Percentiles rank a stretch among this genome's conserved stretches.
phyloP scores from a whole-genome alignment of 2,888 invertebrate genomes.

The Drosophila macrothrix region DNA sequence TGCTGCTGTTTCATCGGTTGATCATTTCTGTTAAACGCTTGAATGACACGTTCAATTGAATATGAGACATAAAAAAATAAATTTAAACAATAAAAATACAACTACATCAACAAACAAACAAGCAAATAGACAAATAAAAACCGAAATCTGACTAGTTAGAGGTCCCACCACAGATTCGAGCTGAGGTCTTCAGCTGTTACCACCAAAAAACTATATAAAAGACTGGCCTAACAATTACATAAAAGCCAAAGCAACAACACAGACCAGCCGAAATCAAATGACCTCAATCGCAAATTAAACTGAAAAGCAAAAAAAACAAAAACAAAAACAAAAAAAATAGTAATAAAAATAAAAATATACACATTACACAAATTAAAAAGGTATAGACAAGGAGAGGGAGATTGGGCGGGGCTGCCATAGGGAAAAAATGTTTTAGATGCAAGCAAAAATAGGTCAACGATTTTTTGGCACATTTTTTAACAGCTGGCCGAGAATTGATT shows the following conservation, averaged over 20 bases:
- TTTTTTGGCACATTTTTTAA: constrained; percentile 25
- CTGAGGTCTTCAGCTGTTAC: constrained; percentile 43
- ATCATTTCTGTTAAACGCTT: constrained; percentile 60
- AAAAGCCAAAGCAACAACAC: constrained; percentile 44
- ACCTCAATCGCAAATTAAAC: constrained; percentile 77
- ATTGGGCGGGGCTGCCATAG: background rate
- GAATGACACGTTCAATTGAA: constrained; percentile 79
- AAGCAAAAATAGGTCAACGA: constrained; percentile 38
- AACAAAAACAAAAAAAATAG: constrained; percentile 40
- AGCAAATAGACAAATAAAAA: constrained; percentile 43
- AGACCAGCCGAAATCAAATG: constrained; percentile 66
- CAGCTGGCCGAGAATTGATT: constrained; percentile 21
- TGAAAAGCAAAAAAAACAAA: constrained; percentile 45
- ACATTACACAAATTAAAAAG: background rate
- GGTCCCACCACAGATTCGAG: constrained; percentile 29
- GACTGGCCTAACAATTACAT: constrained; percentile 60
- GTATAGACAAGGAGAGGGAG: constrained; percentile 7
- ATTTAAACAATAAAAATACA: constrained; percentile 16
- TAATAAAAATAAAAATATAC: constrained; percentile 16
- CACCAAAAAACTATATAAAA: constrained; percentile 5
- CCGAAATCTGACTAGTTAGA: constrained; percentile 51
- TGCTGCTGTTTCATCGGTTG: constrained; percentile 36
- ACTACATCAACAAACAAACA: background rate
- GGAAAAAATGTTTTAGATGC: background rate
- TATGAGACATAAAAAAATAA: constrained; percentile 49